phyloP scores from a whole-genome alignment of 2,797 vertebrate species.

The Oceanodroma leucorhoa region DNA sequence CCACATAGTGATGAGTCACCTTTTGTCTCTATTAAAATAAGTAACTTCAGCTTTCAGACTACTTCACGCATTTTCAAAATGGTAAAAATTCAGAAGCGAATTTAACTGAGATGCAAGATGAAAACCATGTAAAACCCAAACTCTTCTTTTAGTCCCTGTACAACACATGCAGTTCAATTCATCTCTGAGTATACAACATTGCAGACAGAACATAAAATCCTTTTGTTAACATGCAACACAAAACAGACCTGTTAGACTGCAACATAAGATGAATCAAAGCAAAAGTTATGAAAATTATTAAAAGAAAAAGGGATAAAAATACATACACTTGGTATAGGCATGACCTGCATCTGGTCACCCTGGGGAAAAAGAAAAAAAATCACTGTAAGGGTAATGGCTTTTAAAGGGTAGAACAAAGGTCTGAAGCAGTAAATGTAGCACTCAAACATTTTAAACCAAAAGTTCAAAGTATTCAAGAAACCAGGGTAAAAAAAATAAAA shows the following conservation, averaged over 20 bases:
- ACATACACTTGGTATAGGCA: conserved; percentile 94
- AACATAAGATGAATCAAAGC: conserved; percentile 66
- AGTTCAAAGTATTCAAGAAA: conserved; percentile 46
- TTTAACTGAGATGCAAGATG: neutral
- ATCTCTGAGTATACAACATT: neutral
- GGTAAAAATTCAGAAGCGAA: neutral
- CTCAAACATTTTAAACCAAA: conserved; percentile 63
- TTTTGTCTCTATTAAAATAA: neutral
- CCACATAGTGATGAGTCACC: neutral
- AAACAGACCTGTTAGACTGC: conserved; percentile 50
- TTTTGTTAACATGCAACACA: conserved; percentile 55
- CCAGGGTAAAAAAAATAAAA: neutral
- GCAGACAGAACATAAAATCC: conserved; percentile 37
- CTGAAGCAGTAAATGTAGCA: conserved; percentile 46
- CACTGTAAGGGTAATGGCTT: conserved; percentile 58
- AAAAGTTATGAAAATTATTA: conserved; percentile 67
- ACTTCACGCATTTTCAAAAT: neutral
- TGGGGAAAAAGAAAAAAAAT: conserved; percentile 81
- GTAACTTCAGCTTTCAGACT: neutral
- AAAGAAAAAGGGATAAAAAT: conserved; percentile 80
- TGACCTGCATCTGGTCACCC: conserved; percentile 95
- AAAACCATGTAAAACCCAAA: conserved; percentile 13
- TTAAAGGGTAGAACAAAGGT: conserved; percentile 63
- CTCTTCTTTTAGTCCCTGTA: neutral
- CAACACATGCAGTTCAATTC: neutral